Percentiles rank a stretch among this genome's conserved stretches.
Conservation (phyloP, 1,140 invertebrate genomes). For the Drosophila parabipectinata region DNA sequence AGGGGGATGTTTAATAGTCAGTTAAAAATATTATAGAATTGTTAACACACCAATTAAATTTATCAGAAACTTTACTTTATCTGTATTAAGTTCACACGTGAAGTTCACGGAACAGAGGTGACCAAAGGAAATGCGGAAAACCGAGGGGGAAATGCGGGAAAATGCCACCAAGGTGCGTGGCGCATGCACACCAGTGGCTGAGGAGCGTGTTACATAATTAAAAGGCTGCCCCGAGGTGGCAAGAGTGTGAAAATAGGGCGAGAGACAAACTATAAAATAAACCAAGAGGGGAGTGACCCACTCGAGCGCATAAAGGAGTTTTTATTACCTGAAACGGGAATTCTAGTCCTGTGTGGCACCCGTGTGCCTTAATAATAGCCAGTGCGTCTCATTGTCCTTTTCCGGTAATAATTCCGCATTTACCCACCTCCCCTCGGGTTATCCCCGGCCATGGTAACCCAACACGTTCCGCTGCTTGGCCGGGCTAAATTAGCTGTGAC, state of each 20-base stretch:
- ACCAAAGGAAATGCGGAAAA: constrained; percentile 13
- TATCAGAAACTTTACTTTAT: constrained; percentile 68
- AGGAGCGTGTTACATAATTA: constrained; percentile 73
- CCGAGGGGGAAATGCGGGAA: constrained; percentile 16
- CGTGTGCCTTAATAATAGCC: constrained; percentile 61
- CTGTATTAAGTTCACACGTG: constrained; percentile 69
- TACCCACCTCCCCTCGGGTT: constrained; percentile 22
- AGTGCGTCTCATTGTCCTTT: constrained; percentile 70
- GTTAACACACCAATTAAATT: constrained; percentile 56
- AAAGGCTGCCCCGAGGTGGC: constrained; percentile 41
- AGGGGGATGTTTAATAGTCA: constrained; percentile 30
- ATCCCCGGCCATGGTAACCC: constrained; percentile 35
- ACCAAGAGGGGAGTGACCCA: constrained; percentile 47
- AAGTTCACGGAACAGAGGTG: constrained; percentile 46
- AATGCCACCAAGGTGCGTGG: constrained; percentile 69
- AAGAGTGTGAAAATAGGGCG: constrained; percentile 57
- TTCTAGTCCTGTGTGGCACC: constrained; percentile 22
- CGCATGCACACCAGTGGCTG: constrained; percentile 53
- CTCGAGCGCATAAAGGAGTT: constrained; percentile 72
- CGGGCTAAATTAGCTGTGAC: constrained; percentile 72
- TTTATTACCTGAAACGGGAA: constrained; percentile 49
- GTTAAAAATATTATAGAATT: background rate
- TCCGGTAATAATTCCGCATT: constrained; percentile 77
- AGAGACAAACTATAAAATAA: constrained; percentile 79
- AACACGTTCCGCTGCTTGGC: constrained; percentile 61